Evolutionary conservation across 2,113 vertebrate genomes (phyloP), one percentile per base, ranked within the genome.

Genomic region (Sus scrofa): DNA sequence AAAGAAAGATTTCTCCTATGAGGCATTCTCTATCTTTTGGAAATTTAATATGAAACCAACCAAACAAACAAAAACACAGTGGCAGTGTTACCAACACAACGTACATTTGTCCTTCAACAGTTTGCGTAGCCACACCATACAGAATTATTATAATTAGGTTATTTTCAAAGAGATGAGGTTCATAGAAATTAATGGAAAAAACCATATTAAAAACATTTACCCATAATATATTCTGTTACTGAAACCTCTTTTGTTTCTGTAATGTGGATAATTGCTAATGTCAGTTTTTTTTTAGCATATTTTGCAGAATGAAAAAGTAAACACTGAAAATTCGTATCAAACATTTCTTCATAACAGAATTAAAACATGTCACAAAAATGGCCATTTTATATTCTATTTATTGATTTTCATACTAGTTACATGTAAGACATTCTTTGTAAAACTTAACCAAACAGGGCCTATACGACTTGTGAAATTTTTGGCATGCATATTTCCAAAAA

Each of bases 141-240:
- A 79, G 27, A 95, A 56, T 91, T 83, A 30, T 52, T 78, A 39
- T 15, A 68, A 20, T 93, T 77, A 70, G 93, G 37, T 79, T 19
- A 79, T 71, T 90, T 77, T 93, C n/a, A 74, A 34, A 70, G 88
- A 95, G 95, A 92, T 58, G 50, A 95, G 65, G 79, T 74, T 90
- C 92, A 70, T 1, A 96, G 70, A 20, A 86, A 77, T 95, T 92
- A 95, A 86, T 30, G 60, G 78, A 2, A 68, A 70, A 81, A 34
- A 50, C 2, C 54, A 14, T 50, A 84, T 77, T 86, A 15, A 52
- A 87, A 90, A 96, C 2, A 71, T 60, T 97, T 71, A 73, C 9
- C 92, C 54, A 34, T 12, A 70, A 8, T 20, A 32, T 85, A 20
- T 71, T 93, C 70, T 84, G 77, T 70, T 86, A 94, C 2, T 39